Base-by-base conservation (phyloP, 2,797 vertebrate genomes). In the Leontopithecus rosalia region DNA sequence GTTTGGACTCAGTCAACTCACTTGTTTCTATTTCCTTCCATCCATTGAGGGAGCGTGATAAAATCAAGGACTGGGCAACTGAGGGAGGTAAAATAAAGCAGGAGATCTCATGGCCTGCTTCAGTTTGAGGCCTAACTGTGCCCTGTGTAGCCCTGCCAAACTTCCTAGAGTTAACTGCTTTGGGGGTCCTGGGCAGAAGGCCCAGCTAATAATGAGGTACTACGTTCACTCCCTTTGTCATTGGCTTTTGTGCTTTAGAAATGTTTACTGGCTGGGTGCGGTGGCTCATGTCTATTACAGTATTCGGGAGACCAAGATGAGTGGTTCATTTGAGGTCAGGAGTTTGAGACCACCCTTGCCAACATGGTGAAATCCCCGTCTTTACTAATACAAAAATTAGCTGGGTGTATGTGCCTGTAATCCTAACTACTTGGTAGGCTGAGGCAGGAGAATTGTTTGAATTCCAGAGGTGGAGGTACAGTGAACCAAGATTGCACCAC, bases 181-280 rank as follows among this genome's bases (percentile, higher is more conserved):
- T 30, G 50, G 41, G 41, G 83, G 17, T 28, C 58, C 41, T 83
- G 58, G 46, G 70, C 36, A 73, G 43, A 75, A 48, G 67, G 39
- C 0, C 19, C 36, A 17, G 30, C 14, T 7, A 10, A 70, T 24
- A 57, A 33, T 0, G 9, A 73, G 14, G 43, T 20, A 28, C 41
- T 61, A 26, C 72, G 58, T 76, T 50, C 48, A 72, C 28, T 20
- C 46, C 3, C 55, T 33, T 8, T 43, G 48, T 81, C 46, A 2
- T 7, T 46, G 75, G 48, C 41, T 73, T 89, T 10, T 57, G 41
- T 58, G 70, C 11, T 36, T 46, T 43, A n/a, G 46, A 9, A 46
- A 96, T 17, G 5, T n/a, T n/a, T 33, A n/a, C 15, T 67, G 61
- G 61, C 15, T 4, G 3, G 33, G 61, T 7, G 7, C 0, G 0